phyloP scores from a whole-genome alignment of 2,113 vertebrate species.

The Ageneiosus marmoratus region DNA sequence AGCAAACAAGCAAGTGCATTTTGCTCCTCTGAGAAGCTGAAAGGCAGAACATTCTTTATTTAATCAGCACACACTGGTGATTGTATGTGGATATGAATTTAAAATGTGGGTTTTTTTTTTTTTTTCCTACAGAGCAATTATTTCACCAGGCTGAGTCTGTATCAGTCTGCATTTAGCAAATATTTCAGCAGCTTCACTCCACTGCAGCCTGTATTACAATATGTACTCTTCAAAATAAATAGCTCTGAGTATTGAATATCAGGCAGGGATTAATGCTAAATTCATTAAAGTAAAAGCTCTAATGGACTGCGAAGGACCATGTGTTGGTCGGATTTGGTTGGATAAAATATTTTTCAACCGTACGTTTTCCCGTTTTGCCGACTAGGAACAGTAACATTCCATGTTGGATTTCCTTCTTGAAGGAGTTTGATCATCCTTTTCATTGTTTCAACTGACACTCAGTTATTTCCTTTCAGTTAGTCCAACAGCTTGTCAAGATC shows the following conservation, averaged over 20 bases:
- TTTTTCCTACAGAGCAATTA: no score
- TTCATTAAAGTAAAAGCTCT: not conserved
- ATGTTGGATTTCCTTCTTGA: no score
- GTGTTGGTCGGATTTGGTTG: not conserved
- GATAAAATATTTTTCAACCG: no score
- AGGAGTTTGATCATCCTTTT: no score
- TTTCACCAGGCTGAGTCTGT: no score
- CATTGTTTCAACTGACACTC: no score
- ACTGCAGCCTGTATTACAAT: not conserved
- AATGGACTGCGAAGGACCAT: no score
- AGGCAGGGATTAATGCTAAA: not conserved
- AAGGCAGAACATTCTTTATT: constrained; percentile 17
- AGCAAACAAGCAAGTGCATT: constrained; percentile 42
- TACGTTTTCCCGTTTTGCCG: no score
- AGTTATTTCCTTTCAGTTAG: no score
- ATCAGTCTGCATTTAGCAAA: no score
- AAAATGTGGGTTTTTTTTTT: not conserved
- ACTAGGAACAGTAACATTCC: no score
- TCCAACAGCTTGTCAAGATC: no score
- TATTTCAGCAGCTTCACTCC: not conserved
- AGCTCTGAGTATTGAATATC: not conserved
- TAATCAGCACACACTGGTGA: not conserved
- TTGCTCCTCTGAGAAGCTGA: constrained; percentile 26
- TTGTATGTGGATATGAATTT: not conserved
- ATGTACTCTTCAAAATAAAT: not conserved